Base-by-base conservation (phyloP, 2,888 invertebrate species). In the Habrosyne pyritoides region DNA sequence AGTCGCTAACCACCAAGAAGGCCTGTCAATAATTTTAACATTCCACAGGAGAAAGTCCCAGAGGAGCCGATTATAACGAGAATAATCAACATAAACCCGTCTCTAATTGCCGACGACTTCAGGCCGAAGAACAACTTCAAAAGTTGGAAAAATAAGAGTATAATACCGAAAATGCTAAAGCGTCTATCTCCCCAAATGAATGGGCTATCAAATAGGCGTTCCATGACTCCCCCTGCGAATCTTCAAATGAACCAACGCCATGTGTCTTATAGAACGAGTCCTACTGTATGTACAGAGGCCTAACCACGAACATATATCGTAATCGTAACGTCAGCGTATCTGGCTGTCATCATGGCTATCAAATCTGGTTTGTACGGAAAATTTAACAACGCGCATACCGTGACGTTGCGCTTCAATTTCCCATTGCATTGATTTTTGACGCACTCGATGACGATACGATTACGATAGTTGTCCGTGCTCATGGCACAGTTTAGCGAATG, bases 271-370 rank as follows among this genome's bases (percentile, higher is more conserved):
- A 63, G 64, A 53, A 60, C 57, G 10, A 56, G 57, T 42, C 66
- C 65, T 57, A 24, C 66, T 68, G 81, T 81, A 81, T 76, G 81
- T 81, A 76, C 70, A n/a, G n/a, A n/a, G n/a, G n/a, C n/a, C n/a
- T n/a, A n/a, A n/a, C n/a, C n/a, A n/a, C n/a, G n/a, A n/a, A n/a
- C n/a, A n/a, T n/a, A n/a, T n/a, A n/a, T n/a, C n/a, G n/a, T n/a
- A n/a, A n/a, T n/a, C n/a, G n/a, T n/a, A n/a, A n/a, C n/a, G n/a
- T n/a, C n/a, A n/a, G n/a, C n/a, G n/a, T n/a, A n/a, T n/a, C n/a
- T n/a, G n/a, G n/a, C n/a, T n/a, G n/a, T n/a, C n/a, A n/a, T n/a
- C n/a, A n/a, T n/a, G n/a, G n/a, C n/a, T n/a, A n/a, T n/a, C n/a
- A n/a, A n/a, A n/a, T n/a, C n/a, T n/a, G n/a, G n/a, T n/a, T n/a